These are phyloP conservation scores for Pontoporia blainvillei DNA, from an alignment of 2,113 vertebrate species.

Conservation along the genomic window DNA sequence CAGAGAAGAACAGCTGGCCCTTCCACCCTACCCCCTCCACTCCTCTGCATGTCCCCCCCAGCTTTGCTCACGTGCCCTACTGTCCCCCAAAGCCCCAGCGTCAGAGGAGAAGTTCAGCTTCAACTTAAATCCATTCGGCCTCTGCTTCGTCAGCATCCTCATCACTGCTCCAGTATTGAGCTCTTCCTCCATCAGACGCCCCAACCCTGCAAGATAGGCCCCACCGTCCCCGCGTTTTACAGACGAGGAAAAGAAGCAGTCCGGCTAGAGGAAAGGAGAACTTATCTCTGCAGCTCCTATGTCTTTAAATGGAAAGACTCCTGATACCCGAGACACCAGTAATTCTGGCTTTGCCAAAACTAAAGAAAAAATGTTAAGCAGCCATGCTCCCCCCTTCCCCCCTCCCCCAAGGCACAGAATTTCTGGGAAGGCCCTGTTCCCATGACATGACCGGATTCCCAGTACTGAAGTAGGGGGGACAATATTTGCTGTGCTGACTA, in stretches of 20 bases:
- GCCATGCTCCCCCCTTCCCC: not conserved
- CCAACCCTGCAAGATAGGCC: not conserved
- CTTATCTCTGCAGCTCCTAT: not conserved
- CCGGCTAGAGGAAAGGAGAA: not conserved
- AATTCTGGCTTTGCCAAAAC: not conserved
- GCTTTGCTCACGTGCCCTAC: not conserved
- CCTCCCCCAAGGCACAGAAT: slow-evolving; percentile 30
- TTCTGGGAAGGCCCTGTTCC: slow-evolving; percentile 65
- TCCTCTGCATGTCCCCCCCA: not conserved
- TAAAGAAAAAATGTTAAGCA: slow-evolving; percentile 9
- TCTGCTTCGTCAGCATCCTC: not conserved
- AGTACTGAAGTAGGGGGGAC: slow-evolving; percentile 51
- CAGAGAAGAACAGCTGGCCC: not conserved
- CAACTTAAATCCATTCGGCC: not conserved
- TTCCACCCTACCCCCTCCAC: not conserved
- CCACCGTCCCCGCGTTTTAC: not conserved
- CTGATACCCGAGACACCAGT: not conserved
- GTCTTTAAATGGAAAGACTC: slow-evolving; percentile 39
- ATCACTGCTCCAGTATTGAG: not conserved
- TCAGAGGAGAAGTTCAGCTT: not conserved
- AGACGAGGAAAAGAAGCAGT: not conserved
- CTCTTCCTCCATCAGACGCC: not conserved
- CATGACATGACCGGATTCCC: slow-evolving; percentile 61
- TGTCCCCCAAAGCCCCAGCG: not conserved
- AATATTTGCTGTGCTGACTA: slow-evolving; percentile 66